Base-by-base conservation (phyloP, 1,140 invertebrate genomes). In the Augochlora pura region DNA sequence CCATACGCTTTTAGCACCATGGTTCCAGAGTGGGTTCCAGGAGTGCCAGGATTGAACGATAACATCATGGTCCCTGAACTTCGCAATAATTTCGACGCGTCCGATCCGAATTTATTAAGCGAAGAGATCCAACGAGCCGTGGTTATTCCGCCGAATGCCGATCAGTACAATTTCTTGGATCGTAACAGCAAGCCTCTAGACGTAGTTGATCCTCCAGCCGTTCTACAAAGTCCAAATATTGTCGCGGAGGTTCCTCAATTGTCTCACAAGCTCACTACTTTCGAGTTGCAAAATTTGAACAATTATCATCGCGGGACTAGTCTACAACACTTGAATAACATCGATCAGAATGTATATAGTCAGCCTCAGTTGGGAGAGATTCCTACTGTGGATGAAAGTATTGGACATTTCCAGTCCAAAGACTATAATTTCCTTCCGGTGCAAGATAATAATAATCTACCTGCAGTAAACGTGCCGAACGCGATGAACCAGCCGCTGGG, bases 401-500 rank as follows among this genome's bases (percentile, higher is more conserved):
- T 52, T 18, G 49, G 49, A 23, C 65, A 7, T 25, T 38, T 21
- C 9, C 21, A 75, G 2, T 18, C 57, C 25, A 7, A 12, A 6
- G 49, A 75, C 1, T 21, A 68, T 21, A 6, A 10, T 6, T 0
- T 27, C 39, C 32, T 23, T 21, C 38, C 42, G 4, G 4, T 16
- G 6, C 60, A 64, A 23, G 5, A 25, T 1, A 64, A 64, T 7
- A 54, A 64, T 7, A 57, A 46, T 65, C 1, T 18, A 21, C 54
- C 77, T 0, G 0, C 42, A 2, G 2, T 38, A 21, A 73, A 39
- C 1, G 1, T 25, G 18, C 18, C 63, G 0, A 79, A 27, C n/a
- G 70, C 77, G 5, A 79, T 79, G 63, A 39, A 74, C 5, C 70
- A 73, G 4, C 77, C 77, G 2, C 10, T 79, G 3, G 71, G 77